Conservation (phyloP, 2,888 invertebrate genomes). For the Criorhina ranunculi region DNA sequence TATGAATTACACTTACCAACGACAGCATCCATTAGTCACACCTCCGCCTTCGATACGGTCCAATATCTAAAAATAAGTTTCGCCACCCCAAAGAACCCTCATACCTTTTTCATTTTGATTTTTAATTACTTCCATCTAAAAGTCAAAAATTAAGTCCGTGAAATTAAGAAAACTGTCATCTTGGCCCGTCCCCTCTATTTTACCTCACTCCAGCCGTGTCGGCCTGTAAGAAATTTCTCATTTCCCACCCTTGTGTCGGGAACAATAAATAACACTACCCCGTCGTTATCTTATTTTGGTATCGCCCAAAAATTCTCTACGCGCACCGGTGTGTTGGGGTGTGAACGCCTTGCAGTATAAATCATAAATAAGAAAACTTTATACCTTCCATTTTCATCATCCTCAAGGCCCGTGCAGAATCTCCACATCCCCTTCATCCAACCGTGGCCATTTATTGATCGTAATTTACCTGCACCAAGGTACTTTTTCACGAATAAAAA, state of each 20-base stretch:
- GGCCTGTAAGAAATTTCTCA: constrained; percentile 3
- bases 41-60: too few species aligned
- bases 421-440: background rate
- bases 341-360: constrained; percentile 42
- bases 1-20: constrained; percentile 1
- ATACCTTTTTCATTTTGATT: constrained; percentile 1
- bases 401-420: background rate
- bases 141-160: constrained; percentile 23
- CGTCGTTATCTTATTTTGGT: constrained; percentile 21
- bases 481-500: constrained; percentile 30
- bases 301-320: constrained; percentile 26
- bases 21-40: constrained; percentile 7
- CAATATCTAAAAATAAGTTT: background rate
- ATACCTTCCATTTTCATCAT: constrained; percentile 23
- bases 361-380: constrained; percentile 29
- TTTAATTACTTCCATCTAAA: constrained; percentile 32
- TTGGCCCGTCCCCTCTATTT: background rate
- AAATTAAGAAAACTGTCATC: constrained; percentile 45
- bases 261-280: constrained; percentile 39
- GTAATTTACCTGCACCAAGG: constrained; percentile 44
- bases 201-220: background rate
- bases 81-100: background rate
- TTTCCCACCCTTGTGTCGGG: constrained; percentile 10
- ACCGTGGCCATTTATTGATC: constrained; percentile 40
- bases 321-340: constrained; percentile 3